phyloP scores from a whole-genome alignment of 2,113 vertebrate species.

The Otocyon megalotis region DNA sequence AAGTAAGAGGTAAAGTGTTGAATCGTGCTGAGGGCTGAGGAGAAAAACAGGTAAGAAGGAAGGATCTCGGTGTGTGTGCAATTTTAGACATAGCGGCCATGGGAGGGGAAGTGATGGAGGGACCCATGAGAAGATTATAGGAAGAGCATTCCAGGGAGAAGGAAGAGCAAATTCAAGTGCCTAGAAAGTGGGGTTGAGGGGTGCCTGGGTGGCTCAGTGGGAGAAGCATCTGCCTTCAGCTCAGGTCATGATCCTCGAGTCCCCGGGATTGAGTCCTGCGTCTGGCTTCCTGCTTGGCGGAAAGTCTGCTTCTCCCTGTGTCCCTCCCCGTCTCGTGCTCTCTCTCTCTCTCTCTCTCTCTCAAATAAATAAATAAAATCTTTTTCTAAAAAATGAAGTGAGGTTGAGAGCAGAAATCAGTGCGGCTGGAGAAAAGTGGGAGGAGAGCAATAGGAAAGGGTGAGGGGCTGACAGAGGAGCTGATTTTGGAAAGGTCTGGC shows the following conservation, averaged over 20 bases:
- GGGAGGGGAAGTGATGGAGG: not conserved
- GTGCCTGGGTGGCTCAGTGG: too few species aligned
- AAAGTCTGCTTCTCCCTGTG: too few species aligned
- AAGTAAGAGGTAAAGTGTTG: not conserved
- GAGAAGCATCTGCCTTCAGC: too few species aligned
- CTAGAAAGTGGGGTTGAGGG: not conserved
- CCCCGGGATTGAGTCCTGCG: too few species aligned
- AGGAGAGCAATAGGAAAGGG: not conserved
- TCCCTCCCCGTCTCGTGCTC: too few species aligned
- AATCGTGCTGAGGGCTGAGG: not conserved
- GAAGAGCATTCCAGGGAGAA: not conserved
- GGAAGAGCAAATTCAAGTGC: not conserved
- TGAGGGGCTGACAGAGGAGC: not conserved
- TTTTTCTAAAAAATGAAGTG: too few species aligned
- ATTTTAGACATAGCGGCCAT: fast-evolving
- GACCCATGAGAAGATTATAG: fast-evolving
- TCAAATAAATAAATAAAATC: too few species aligned
- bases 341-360: too few species aligned
- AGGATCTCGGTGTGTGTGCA: fast-evolving
- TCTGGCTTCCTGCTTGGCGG: too few species aligned
- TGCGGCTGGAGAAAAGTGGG: not conserved
- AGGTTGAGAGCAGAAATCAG: not conserved
- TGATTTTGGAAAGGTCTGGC: not conserved
- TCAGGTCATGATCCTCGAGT: too few species aligned
- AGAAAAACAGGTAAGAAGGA: not conserved